Conservation (phyloP, 2,797 vertebrate species). For the Aldrovandia affinis region DNA sequence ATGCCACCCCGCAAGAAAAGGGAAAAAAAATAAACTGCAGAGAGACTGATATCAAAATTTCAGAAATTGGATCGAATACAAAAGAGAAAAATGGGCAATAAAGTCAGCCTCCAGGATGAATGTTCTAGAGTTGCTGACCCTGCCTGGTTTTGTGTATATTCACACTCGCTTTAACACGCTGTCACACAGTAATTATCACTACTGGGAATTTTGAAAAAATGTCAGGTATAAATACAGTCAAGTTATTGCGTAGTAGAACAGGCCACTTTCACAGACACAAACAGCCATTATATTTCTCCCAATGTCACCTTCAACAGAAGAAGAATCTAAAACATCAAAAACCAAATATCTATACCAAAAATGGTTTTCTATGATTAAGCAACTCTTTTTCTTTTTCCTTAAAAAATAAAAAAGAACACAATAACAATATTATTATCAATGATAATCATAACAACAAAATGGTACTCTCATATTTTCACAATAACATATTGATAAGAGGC, state of each 20-base stretch:
- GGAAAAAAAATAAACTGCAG: slow-evolving; percentile 23
- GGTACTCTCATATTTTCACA: slow-evolving; percentile 42
- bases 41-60: slow-evolving; percentile 41
- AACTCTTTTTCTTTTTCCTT: slow-evolving; percentile 27
- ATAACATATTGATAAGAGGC: slow-evolving; percentile 39
- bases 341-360: slow-evolving; percentile 40
- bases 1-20: not conserved
- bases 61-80: slow-evolving; percentile 12
- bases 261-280: slow-evolving; percentile 30
- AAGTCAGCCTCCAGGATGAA: slow-evolving; percentile 19
- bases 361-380: slow-evolving; percentile 40
- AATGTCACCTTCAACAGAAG: slow-evolving; percentile 27
- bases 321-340: slow-evolving; percentile 31
- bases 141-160: not conserved
- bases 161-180: slow-evolving; percentile 5
- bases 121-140: slow-evolving; percentile 4
- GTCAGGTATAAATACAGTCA: slow-evolving; percentile 35
- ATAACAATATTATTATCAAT: slow-evolving; percentile 42
- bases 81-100: slow-evolving; percentile 29
- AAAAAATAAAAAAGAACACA: slow-evolving; percentile 44
- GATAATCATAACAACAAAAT: slow-evolving; percentile 38
- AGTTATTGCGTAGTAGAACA: slow-evolving; percentile 45
- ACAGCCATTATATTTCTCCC: slow-evolving; percentile 38
- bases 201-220: slow-evolving; percentile 18
- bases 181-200: slow-evolving; percentile 24